phyloP scores from a whole-genome alignment of 2,797 vertebrate genomes.

The Micropoecilia bifurca region DNA sequence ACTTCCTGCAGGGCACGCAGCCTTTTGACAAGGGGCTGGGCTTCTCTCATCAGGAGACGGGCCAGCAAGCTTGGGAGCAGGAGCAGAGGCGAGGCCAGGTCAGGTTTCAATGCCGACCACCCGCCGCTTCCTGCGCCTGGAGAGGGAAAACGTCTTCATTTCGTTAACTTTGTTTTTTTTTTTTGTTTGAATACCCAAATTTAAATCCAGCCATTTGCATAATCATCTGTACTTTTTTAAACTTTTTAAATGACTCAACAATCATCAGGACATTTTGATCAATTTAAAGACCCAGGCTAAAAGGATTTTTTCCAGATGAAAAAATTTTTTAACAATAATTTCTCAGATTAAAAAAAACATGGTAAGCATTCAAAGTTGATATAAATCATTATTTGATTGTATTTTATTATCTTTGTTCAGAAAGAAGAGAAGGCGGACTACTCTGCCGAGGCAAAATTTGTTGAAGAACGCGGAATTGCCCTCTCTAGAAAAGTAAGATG shows the following conservation, averaged over 20 bases:
- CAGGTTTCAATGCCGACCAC: conserved; percentile 63
- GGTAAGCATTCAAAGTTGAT: background rate
- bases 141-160: conserved; percentile 52
- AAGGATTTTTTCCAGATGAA: conserved; percentile 21
- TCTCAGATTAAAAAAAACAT: conserved; percentile 25
- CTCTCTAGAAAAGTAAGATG: conserved; percentile 84
- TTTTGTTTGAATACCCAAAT: conserved; percentile 15
- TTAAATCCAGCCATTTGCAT: conserved; percentile 27
- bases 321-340: conserved; percentile 11
- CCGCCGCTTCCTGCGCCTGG: conserved; percentile 55
- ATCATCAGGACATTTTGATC: conserved; percentile 66
- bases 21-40: conserved; percentile 74
- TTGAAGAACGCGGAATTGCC: conserved; percentile 88
- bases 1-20: conserved; percentile 73
- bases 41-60: conserved; percentile 65
- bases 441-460: conserved; percentile 85
- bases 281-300: conserved; percentile 31
- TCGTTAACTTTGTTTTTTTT: conserved; percentile 24
- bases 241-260: conserved; percentile 27
- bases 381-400: conserved; percentile 12
- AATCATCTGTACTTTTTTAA: conserved; percentile 39
- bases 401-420: conserved; percentile 64
- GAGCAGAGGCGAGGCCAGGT: conserved; percentile 78
- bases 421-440: conserved; percentile 84
- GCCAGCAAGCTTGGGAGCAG: conserved; percentile 72